A percentile compares a stretch with the other conserved stretches of the same genome.
These are phyloP conservation scores for Hycleus cichorii DNA, from an alignment of 1,140 invertebrate genomes.

Conservation along the genomic window DNA sequence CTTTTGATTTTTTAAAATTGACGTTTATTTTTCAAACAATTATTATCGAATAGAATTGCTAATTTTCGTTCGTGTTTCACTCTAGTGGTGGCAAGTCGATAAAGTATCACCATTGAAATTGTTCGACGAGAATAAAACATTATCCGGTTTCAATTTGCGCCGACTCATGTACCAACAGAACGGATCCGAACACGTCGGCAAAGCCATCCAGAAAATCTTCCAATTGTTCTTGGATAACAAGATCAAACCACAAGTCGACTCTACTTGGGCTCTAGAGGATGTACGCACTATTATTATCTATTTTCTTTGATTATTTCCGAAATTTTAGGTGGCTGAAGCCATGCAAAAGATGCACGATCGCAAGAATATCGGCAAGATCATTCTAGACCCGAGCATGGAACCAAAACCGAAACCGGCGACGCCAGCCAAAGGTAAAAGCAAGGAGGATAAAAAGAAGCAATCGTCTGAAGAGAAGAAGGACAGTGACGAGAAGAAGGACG, in stretches of 20 bases:
- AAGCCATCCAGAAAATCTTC: conserved; percentile 64
- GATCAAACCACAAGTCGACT: conserved; percentile 77
- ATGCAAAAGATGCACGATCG: conserved; percentile 90
- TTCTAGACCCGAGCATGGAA: conserved; percentile 71
- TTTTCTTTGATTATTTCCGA: not conserved
- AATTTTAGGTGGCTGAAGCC: conserved; percentile 64
- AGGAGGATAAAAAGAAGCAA: conserved; percentile 62
- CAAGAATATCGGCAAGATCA: conserved; percentile 83
- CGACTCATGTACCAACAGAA: conserved; percentile 77
- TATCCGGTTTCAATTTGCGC: conserved; percentile 76
- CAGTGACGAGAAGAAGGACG: conserved; percentile 53
- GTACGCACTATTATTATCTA: conserved; percentile 36
- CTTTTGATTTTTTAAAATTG: no score
- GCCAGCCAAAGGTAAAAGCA: conserved; percentile 61
- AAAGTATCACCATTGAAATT: conserved; percentile 82
- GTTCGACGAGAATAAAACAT: conserved; percentile 80
- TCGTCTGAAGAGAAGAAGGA: conserved; percentile 61
- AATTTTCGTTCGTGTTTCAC: not conserved
- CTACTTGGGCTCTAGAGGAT: conserved; percentile 79
- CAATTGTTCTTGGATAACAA: conserved; percentile 66
- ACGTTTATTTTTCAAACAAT: not conserved
- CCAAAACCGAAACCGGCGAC: conserved; percentile 70
- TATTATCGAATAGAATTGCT: not conserved
- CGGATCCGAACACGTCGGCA: conserved; percentile 59
- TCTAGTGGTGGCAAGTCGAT: conserved; percentile 85